Evolutionary conservation across 2,888 invertebrate species (phyloP).

Genomic region (Polyploca ridens): DNA sequence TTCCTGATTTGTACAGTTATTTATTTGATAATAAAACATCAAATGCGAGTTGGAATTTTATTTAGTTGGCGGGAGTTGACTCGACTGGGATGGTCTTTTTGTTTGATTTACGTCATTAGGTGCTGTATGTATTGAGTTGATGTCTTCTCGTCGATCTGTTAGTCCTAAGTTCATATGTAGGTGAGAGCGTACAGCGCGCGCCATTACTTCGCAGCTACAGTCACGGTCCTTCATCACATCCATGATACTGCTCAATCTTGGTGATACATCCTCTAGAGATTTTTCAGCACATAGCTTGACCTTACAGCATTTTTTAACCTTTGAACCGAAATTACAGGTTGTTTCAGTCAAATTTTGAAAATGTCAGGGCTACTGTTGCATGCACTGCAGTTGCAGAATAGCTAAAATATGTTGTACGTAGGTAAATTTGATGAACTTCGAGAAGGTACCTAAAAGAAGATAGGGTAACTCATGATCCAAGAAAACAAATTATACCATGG

Average conservation of each 20-base stretch:
- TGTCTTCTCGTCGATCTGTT: slow-evolving; percentile 20
- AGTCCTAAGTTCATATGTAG: slow-evolving; percentile 47
- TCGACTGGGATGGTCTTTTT: neutral
- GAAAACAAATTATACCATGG: too few species aligned
- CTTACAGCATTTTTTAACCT: slow-evolving; percentile 16
- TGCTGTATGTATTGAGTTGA: slow-evolving; percentile 2
- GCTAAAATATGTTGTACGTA: slow-evolving; percentile 41
- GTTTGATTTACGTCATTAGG: neutral
- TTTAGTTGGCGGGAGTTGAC: slow-evolving; percentile 10
- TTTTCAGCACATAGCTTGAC: slow-evolving; percentile 12
- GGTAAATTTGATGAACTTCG: too few species aligned
- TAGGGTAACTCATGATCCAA: too few species aligned
- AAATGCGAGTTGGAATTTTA: slow-evolving; percentile 26
- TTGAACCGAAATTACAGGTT: slow-evolving; percentile 37
- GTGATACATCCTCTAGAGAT: neutral
- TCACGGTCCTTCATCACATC: slow-evolving; percentile 35
- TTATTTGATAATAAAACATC: slow-evolving; percentile 42
- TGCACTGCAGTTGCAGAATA: slow-evolving; percentile 54
- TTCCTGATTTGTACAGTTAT: slow-evolving; percentile 18
- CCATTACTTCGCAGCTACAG: slow-evolving; percentile 54
- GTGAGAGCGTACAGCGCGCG: slow-evolving; percentile 48
- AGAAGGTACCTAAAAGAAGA: too few species aligned
- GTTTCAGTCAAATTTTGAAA: slow-evolving; percentile 43
- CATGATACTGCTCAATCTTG: slow-evolving; percentile 32
- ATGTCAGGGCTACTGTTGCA: slow-evolving; percentile 52